Evolutionary conservation across 2,797 vertebrate genomes (phyloP), one percentile per base, ranked within the genome.

Genomic region (Etheostoma perlongum): DNA sequence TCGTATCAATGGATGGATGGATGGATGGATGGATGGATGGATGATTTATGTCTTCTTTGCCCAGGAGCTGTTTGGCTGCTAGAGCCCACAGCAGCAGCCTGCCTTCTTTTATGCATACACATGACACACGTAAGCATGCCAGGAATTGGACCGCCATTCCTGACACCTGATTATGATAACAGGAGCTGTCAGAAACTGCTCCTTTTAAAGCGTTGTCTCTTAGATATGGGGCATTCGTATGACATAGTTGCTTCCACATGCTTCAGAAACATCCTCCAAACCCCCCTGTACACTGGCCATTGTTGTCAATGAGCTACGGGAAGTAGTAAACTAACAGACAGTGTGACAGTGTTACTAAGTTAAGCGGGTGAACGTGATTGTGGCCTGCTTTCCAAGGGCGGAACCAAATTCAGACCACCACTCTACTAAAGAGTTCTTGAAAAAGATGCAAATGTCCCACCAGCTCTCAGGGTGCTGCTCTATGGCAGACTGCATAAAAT

Each of bases 141-240:
- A 88, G 91, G 95, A 96, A 95, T 93, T 89, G 81, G 67, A 78
- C 61, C 70, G 58, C 74, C 94, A 95, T 95, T 93, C 94, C 92
- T 86, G 86, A 95, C 95, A 95, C 95, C 93, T 95, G 83, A 60
- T 80, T 80, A 84, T 91, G 95, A 95, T 95, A 94, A 90, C 85
- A 60, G 55, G 69, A 71, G 87, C 93, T 86, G 91, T 92, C 91
- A 89, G 94, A 95, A 95, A 92, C 83, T 33, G 79, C 83, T 94
- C 94, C 94, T 91, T 95, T 94, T 95, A 94, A 94, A 95, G 95
- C 70, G 47, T 66, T 82, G 82, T 82, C 83, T 88, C 47, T 74
- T 53, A 85, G 91, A 93, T 90, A 92, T 85, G 84, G 59, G 61
- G 46, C 86, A 86, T 90, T 88, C 79, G 51, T 81, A 81, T 84